phyloP scores from a whole-genome alignment of 1,140 invertebrate species.

The Alviniconcha marisindica region DNA sequence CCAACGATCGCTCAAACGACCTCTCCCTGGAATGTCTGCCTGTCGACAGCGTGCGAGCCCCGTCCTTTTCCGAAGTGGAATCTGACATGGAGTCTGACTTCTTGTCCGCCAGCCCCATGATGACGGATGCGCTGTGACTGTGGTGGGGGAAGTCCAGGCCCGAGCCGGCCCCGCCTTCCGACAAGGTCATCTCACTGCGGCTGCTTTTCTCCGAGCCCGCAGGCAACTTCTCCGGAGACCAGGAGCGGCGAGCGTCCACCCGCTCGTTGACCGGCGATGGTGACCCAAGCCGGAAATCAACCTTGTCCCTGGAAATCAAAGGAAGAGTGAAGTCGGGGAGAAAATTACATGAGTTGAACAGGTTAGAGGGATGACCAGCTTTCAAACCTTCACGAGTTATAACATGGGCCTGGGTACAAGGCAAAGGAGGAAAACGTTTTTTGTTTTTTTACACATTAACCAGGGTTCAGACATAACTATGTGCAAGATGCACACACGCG shows the following conservation, averaged over 20 bases:
- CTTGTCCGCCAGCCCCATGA: constrained; percentile 7
- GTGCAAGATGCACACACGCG: too few relatives aligned
- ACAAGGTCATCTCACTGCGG: not conserved
- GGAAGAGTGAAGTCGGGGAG: too few relatives aligned
- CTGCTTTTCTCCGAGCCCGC: not conserved
- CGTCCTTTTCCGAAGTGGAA: constrained; percentile 13
- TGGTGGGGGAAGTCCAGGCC: not conserved
- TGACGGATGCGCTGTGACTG: not conserved
- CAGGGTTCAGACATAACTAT: too few relatives aligned
- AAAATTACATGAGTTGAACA: too few relatives aligned
- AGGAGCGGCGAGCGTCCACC: not conserved
- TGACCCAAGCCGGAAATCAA: not conserved
- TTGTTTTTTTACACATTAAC: too few relatives aligned
- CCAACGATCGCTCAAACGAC: constrained; percentile 65
- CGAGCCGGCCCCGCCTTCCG: not conserved
- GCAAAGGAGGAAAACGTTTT: too few relatives aligned
- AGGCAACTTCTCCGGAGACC: constrained; percentile 22
- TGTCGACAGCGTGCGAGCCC: constrained; percentile 41
- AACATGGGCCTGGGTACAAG: too few relatives aligned
- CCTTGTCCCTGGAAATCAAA: not conserved
- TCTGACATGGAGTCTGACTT: constrained; percentile 11
- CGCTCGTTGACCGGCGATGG: not conserved
- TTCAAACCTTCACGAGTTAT: too few relatives aligned
- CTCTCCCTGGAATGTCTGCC: constrained; percentile 49
- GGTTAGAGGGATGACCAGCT: too few relatives aligned